Percentiles rank a stretch among this genome's conserved stretches.
These are phyloP conservation scores for Tetheella fluctuosa DNA, from an alignment of 2,888 invertebrate species.

Conservation along the genomic window DNA sequence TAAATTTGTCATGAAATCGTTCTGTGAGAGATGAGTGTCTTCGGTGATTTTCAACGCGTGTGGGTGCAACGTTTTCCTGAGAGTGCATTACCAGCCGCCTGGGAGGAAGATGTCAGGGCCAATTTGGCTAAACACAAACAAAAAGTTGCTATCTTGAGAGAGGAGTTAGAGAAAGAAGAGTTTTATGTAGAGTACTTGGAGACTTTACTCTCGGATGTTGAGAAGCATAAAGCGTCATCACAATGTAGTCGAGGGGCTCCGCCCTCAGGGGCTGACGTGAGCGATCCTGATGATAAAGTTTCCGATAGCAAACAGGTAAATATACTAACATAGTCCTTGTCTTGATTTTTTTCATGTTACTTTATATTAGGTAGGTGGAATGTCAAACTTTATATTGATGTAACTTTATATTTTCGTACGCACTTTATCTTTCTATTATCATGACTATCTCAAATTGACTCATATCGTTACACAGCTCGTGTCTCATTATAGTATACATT, in stretches of 20 bases:
- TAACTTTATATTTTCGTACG: background rate
- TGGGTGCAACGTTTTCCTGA: constrained; percentile 96
- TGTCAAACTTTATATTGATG: background rate
- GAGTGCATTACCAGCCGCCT: constrained; percentile 94
- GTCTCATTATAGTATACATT: background rate
- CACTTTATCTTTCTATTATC: background rate
- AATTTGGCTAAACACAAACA: constrained; percentile 95
- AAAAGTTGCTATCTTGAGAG: constrained; percentile 91
- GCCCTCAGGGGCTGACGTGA: constrained; percentile 76
- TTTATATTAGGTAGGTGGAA: background rate
- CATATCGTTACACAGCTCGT: background rate
- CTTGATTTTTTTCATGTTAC: background rate
- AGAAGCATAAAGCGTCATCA: constrained; percentile 88
- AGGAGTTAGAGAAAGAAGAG: constrained; percentile 95
- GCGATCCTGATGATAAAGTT: constrained; percentile 73
- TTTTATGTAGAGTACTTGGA: constrained; percentile 96
- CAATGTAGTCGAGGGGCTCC: constrained; percentile 77
- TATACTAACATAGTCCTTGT: constrained; percentile 13
- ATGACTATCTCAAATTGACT: background rate
- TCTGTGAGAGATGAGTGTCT: constrained; percentile 91
- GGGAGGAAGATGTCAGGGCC: constrained; percentile 96
- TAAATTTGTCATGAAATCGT: constrained; percentile 82
- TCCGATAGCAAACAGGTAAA: constrained; percentile 78
- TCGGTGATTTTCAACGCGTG: constrained; percentile 95
- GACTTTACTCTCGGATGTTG: constrained; percentile 92